A percentile compares a stretch with the other conserved stretches of the same genome.
phyloP scores from a whole-genome alignment of 1,140 invertebrate species.

The Melipona quadrifasciata region DNA sequence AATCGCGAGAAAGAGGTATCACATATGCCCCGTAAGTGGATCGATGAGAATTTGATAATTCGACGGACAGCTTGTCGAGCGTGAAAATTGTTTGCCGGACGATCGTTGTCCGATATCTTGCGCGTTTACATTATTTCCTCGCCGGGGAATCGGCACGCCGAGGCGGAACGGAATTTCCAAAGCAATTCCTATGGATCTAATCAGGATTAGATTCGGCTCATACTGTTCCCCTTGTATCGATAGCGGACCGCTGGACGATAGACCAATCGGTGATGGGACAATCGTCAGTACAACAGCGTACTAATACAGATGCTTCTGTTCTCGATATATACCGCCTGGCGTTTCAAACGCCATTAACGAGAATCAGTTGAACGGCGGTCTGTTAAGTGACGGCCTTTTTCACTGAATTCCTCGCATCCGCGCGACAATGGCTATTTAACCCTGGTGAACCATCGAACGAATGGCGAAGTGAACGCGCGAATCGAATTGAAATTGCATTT shows the following conservation, averaged over 20 bases:
- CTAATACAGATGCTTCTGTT: constrained; percentile 28
- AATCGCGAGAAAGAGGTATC: neutral
- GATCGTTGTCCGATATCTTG: neutral
- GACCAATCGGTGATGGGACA: constrained; percentile 38
- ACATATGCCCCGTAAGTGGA: neutral
- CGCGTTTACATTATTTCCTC: neutral
- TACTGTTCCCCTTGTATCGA: constrained; percentile 29
- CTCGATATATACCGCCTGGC: neutral
- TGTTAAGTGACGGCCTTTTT: neutral
- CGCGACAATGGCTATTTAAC: neutral
- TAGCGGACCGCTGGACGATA: constrained; percentile 16
- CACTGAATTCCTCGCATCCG: no score
- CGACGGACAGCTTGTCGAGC: neutral
- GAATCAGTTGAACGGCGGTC: constrained; percentile 6
- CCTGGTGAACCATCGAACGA: neutral
- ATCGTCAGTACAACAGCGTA: constrained; percentile 28
- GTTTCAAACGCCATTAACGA: constrained; percentile 13
- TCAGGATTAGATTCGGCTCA: constrained; percentile 35
- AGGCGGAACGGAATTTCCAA: neutral
- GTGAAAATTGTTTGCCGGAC: neutral
- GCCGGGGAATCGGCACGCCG: no score
- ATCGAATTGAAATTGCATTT: neutral
- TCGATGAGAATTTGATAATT: neutral
- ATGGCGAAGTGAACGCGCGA: neutral
- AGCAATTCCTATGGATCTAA: constrained; percentile 38